Conservation (phyloP, 2,113 vertebrate species). For the Desmodus rotundus region DNA sequence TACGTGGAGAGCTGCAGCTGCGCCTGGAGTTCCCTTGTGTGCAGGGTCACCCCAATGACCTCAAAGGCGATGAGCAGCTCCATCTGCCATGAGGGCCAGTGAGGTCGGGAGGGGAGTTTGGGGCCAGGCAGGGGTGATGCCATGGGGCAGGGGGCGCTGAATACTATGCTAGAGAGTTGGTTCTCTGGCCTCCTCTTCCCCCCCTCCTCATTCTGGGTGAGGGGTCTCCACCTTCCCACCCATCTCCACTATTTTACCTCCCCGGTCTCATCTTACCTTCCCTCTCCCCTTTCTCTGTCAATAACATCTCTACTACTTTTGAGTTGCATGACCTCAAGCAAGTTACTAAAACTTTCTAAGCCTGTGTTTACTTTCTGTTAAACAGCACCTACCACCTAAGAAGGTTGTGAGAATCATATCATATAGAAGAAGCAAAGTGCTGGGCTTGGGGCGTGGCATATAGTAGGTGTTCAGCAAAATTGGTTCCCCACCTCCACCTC, state of each 20-base stretch:
- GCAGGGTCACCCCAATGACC: slow-evolving; percentile 83
- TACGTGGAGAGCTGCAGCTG: slow-evolving; percentile 92
- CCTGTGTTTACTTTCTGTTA: background rate
- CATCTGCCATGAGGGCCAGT: slow-evolving; percentile 76
- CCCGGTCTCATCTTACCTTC: background rate
- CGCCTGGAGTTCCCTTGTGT: slow-evolving; percentile 82
- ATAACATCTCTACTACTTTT: background rate
- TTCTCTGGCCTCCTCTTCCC: background rate
- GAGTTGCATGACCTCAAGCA: background rate
- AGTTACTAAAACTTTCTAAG: background rate
- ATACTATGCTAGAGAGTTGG: too few species aligned
- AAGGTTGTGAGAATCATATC: background rate
- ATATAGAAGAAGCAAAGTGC: background rate
- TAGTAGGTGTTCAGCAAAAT: background rate
- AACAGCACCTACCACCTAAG: background rate
- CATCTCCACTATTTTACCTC: background rate
- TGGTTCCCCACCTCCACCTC: background rate
- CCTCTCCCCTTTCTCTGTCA: background rate
- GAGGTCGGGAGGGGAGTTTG: background rate
- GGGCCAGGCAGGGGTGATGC: background rate
- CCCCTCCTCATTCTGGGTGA: accelerated
- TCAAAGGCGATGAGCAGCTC: slow-evolving; percentile 86
- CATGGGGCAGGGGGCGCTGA: background rate
- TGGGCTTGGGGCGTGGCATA: background rate
- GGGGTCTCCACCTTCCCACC: background rate